phyloP scores from a whole-genome alignment of 1,140 invertebrate genomes.

The Brachionus paranguensis region DNA sequence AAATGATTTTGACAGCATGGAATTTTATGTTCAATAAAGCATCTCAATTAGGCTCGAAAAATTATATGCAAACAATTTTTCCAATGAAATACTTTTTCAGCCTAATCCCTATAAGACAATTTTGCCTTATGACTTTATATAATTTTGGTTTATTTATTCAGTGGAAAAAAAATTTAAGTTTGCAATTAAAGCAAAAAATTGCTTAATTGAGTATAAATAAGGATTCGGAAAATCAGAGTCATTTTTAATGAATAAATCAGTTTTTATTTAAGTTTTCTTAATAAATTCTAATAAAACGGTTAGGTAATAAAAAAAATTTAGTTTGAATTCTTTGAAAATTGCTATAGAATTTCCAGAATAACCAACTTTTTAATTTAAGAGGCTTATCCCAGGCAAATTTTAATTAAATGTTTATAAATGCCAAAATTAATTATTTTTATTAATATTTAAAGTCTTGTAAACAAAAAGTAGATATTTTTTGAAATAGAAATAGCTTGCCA shows the following conservation, averaged over 20 bases:
- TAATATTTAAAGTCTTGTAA: not conserved
- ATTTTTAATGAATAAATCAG: conserved; percentile 13
- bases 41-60: not conserved
- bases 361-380: not conserved
- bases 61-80: not conserved
- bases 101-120: not conserved
- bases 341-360: not conserved
- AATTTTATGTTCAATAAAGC: not conserved
- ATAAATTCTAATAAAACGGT: not conserved
- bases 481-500: not conserved
- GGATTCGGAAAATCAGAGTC: not conserved
- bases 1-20: not conserved
- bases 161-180: conserved; percentile 22
- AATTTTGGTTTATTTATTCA: conserved; percentile 1
- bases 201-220: conserved; percentile 14
- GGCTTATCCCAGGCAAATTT: not conserved
- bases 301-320: not conserved
- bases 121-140: not conserved
- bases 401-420: not conserved
- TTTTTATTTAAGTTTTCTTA: conserved; percentile 1
- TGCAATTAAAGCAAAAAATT: conserved; percentile 26
- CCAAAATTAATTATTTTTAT: not conserved
- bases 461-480: not conserved
- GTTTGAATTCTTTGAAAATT: not conserved
- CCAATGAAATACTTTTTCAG: not conserved